phyloP scores from a whole-genome alignment of 2,888 invertebrate genomes.

The Trissolcus japonicus region DNA sequence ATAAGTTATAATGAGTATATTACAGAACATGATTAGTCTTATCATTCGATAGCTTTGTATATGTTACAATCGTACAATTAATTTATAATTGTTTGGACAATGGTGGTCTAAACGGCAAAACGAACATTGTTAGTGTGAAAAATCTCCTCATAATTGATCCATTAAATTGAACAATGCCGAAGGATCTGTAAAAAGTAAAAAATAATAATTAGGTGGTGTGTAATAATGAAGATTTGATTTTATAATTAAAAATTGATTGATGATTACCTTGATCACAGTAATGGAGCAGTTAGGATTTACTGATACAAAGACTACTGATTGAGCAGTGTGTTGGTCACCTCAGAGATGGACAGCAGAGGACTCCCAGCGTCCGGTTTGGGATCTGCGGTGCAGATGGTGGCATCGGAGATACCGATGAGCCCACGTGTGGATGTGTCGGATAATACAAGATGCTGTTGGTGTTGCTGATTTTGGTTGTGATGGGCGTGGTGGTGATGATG shows the following conservation, averaged over 20 bases:
- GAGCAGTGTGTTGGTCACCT: conserved; percentile 86
- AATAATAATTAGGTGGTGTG: not conserved
- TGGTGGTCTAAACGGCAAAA: conserved; percentile 6
- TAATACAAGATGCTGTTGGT: conserved; percentile 75
- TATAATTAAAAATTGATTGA: not conserved
- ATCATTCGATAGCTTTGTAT: conserved; percentile 65
- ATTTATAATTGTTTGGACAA: conserved; percentile 9
- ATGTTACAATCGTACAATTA: conserved; percentile 63
- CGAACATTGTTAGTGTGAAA: not conserved
- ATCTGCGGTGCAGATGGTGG: conserved; percentile 76
- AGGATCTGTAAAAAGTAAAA: conserved; percentile 16
- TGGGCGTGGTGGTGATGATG: conserved; percentile 67
- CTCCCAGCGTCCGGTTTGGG: conserved; percentile 80
- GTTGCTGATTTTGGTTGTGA: conserved; percentile 70
- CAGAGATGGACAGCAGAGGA: conserved; percentile 86
- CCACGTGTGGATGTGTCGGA: conserved; percentile 74
- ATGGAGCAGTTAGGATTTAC: conserved; percentile 61
- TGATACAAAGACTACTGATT: conserved; percentile 78
- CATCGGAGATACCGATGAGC: conserved; percentile 67
- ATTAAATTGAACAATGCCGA: conserved; percentile 26
- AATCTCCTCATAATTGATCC: conserved; percentile 12
- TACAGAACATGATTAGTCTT: conserved; percentile 66
- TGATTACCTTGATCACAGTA: conserved; percentile 61
- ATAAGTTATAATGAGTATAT: conserved; percentile 65
- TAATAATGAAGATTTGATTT: not conserved